Base-by-base conservation (phyloP, 2,113 vertebrate genomes). In the Anarhynchus alexandrinus region DNA sequence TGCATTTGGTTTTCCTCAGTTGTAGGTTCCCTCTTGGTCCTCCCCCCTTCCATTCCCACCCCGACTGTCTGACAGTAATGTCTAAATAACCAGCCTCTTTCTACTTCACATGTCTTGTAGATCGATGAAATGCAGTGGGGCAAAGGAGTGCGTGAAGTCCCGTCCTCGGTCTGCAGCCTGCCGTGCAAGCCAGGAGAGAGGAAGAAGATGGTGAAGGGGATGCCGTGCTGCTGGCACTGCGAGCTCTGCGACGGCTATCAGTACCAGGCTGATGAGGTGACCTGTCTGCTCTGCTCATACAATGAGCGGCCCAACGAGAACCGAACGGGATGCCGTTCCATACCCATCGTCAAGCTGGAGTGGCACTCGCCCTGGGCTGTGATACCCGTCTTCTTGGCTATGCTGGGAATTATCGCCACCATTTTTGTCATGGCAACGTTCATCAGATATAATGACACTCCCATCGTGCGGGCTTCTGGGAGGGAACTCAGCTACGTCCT, bases 341-440 rank as follows among this genome's bases (percentile, higher is more conserved):
- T 99, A 49, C 99, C 99, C 90, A 99, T 99, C 71, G 97, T 98
- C 88, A 99, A 99, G 86, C 98, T 99, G 95, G 99, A 99, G 94
- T 99, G 99, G 99, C 99, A 99, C 96, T 99, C 99, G 0, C 99
- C 99, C 27, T 99, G 99, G 99, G 99, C 99, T 0, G 98, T 99
- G 29, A 99, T 99, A 23, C 99, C 99, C 0, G 99, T 99, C 70
- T 99, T 99, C 96, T 96, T 99, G 82, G 99, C 99, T 16, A 99
- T 99, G 99, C 94, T 99, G 79, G 99, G 99, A 2, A 99, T 99
- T 94, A 94, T 99, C 0, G 99, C 99, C 82, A 99, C 99, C 51
- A 99, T 99, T 77, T 99, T 99, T 9, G 99, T 99, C 84, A 98
- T 99, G 99, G 99, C 99, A 2, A 99, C 99, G 0, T 99, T 99